Evolutionary conservation across 2,113 vertebrate genomes (phyloP).

Genomic region (Pica pica): DNA sequence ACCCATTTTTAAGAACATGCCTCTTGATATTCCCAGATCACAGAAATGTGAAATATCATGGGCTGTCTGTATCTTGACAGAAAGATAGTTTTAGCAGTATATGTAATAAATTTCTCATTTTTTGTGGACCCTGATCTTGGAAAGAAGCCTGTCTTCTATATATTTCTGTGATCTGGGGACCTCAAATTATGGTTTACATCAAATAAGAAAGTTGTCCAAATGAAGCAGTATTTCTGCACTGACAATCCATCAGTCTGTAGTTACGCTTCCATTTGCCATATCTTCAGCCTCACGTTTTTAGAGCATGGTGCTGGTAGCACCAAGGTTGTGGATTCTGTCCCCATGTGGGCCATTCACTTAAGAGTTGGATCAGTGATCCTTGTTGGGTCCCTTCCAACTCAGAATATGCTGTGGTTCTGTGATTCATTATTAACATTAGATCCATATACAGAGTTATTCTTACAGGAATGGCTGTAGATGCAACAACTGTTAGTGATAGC

Average conservation of each 20-base stretch:
- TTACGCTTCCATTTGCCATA: not conserved
- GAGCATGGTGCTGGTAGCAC: too few species aligned
- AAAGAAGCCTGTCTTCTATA: not conserved
- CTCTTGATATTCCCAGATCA: not conserved
- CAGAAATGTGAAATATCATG: not conserved
- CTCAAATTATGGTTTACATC: not conserved
- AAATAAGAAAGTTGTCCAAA: not conserved
- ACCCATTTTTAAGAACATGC: not conserved
- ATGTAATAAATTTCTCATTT: not conserved
- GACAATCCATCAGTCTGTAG: not conserved
- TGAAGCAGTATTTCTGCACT: not conserved
- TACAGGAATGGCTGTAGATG: not conserved
- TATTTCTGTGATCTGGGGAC: not conserved
- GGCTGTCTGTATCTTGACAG: not conserved
- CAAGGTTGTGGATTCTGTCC: not conserved
- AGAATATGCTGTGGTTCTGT: not conserved
- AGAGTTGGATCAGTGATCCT: fast-evolving
- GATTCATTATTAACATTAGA: not conserved
- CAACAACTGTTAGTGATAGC: not conserved
- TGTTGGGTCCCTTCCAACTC: not conserved
- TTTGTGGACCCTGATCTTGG: not conserved
- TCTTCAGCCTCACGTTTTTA: not conserved
- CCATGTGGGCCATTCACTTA: not conserved
- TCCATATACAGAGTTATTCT: not conserved
- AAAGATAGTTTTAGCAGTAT: not conserved